Evolutionary conservation across 92 coral and sea anemone species (phyloP), one percentile per base, ranked within the genome.

Genomic region (Diadumene lineata): DNA sequence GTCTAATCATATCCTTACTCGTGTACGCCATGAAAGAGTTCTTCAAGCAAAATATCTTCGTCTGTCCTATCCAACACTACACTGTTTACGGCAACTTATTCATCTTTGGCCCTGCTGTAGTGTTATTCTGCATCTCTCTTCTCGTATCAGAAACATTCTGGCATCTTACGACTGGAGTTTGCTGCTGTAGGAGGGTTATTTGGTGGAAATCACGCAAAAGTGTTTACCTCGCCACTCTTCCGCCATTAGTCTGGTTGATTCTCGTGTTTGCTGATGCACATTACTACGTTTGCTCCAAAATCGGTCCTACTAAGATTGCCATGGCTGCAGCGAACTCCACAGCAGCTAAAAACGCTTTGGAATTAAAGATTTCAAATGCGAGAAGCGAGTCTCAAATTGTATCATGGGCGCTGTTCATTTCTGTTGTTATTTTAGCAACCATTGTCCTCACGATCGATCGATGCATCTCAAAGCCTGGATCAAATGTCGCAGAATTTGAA

Each of bases 201-300:
- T 84, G 85, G 92, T 70, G 73, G 74, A 84, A 85, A 48, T 76
- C 96, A 31, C 74, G 84, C 26, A 73, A 73, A 32, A 78, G 80
- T 25, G n/a, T 90, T 19, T 90, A 80, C 57, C 71, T 90, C 16
- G 89, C 92, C 2, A 70, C 61, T 27, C 53, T 90, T 28, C 92
- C 96, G 1, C 96, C 96, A 1, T 31, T 87, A 0, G 72, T 90
- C 13, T 90, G 96, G 96, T 43, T 90, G 8, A 78, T 87, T 16
- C 84, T 85, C 33, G 90, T 86, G 0, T 90, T 87, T 66, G 92
- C 86, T 17, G 85, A 84, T 60, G 69, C 72, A 30, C 84, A 90
- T 48, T 90, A 84, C 70, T 90, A 77, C 50, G 74, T 81, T n/a
- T 90, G 96, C 57, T 84, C 96, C 3, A 73, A 80, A 38, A 82